Evolutionary conservation across 2,888 invertebrate genomes (phyloP).

Genomic region (Hemithea aestivaria): DNA sequence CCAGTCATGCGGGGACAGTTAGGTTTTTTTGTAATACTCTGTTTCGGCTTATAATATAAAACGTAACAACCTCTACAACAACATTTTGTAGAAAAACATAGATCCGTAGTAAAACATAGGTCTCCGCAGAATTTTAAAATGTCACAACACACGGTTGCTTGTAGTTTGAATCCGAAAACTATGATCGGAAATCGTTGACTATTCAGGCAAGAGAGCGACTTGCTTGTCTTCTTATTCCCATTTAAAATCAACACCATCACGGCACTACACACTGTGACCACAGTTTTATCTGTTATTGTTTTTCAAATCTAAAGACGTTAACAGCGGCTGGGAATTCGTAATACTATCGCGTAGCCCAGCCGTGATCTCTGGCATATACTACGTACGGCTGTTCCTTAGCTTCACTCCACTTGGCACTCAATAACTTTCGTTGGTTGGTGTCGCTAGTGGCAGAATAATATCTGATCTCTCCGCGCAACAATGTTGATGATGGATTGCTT

Average conservation of each 20-base stretch:
- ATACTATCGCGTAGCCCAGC: constrained; percentile 55
- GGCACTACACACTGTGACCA: constrained; percentile 38
- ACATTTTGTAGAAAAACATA: no score
- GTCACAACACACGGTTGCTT: no score
- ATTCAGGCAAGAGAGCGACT: no score
- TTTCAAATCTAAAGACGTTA: constrained; percentile 62
- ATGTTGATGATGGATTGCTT: constrained; percentile 33
- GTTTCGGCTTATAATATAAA: no score
- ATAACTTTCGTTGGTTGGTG: constrained; percentile 53
- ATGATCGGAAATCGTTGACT: no score
- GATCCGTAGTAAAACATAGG: no score
- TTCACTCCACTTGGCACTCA: constrained; percentile 73
- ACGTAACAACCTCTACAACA: no score
- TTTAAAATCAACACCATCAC: constrained; percentile 26
- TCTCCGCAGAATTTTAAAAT: no score
- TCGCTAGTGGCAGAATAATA: constrained; percentile 57
- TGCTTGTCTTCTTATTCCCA: no score
- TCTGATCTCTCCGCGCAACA: constrained; percentile 40
- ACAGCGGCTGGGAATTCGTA: constrained; percentile 65
- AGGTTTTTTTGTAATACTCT: no score
- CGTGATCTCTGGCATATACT: constrained; percentile 64
- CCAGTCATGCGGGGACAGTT: no score
- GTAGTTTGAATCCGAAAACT: no score
- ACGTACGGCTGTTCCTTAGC: constrained; percentile 62
- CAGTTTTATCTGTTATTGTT: constrained; percentile 45